Evolutionary conservation across 2,797 vertebrate species (phyloP), one percentile per base, ranked within the genome.

Genomic region (Manis pentadactyla): DNA sequence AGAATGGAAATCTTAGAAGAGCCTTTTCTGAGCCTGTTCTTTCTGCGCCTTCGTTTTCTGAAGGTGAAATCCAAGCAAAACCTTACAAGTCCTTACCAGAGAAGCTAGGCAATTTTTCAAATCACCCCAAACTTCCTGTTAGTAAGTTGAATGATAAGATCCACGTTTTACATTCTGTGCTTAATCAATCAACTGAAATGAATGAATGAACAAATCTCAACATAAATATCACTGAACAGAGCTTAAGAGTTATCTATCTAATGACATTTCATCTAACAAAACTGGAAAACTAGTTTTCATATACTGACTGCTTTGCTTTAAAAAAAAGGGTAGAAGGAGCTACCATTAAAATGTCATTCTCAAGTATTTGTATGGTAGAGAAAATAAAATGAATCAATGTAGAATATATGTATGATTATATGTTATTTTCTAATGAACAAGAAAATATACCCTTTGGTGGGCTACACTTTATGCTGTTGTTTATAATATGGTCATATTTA

Each of bases 121-220:
- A 12, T 34, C 3, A 7, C 55, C 57, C 82, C 68, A 82, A 68
- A 49, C 39, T 93, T 93, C 81, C 85, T 85, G 69, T 77, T 53
- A 91, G 81, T 59, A 68, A 83, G 77, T 34, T 90, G 89, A 91
- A 17, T 73, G 95, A 95, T 87, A 96, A 95, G 87, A 98, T 98
- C 39, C 97, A 98, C 57, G 97, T 98, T 94, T 95, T 98, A 95
- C 98, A 98, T 93, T 97, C 97, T 46, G 96, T 98, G 87, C 94
- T 98, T 96, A 98, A 98, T 93, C 94, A 97, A 53, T 95, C 96
- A 8, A 69, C 88, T 75, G 93, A 97, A 96, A n/a, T 91, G 46
- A 95, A 95, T 77, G 81, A 95, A 82, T 96, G 86, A 98, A 34
- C 57, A 92, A 87, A 91, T 75, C 4, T 49, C 27, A 96, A 88